phyloP scores from a whole-genome alignment of 2,113 vertebrate genomes.

The Murina feae region DNA sequence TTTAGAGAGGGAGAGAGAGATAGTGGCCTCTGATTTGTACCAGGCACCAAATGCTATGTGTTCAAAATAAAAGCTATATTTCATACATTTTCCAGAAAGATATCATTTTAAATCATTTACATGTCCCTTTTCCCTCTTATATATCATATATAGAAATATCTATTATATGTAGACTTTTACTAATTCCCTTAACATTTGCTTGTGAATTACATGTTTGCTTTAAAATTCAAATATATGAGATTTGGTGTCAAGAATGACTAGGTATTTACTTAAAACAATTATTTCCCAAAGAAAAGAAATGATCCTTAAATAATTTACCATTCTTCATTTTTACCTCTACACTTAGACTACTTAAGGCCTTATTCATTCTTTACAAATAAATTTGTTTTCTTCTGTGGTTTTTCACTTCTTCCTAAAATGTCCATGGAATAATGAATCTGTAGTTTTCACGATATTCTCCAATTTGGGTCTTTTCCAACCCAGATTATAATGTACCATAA shows the following conservation, averaged over 20 bases:
- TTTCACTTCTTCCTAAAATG: conserved; percentile 24
- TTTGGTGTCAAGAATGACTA: conserved; percentile 38
- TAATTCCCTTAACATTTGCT: conserved; percentile 20
- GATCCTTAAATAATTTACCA: neutral
- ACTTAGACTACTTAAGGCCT: neutral
- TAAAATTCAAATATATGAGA: conserved; percentile 20
- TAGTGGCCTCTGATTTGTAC: neutral
- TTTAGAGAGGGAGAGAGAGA: no score
- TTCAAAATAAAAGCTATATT: conserved; percentile 4
- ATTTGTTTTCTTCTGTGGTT: neutral
- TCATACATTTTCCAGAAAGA: neutral
- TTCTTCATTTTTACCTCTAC: neutral
- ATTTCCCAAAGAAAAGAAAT: neutral
- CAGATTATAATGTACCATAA: neutral
- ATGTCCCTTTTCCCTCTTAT: neutral
- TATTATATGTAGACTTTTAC: neutral
- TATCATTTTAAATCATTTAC: conserved; percentile 20
- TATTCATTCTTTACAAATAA: neutral
- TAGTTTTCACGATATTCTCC: neutral
- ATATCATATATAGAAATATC: neutral
- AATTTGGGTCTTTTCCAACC: neutral
- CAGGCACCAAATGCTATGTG: neutral
- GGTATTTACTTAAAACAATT: neutral
- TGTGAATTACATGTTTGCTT: conserved; percentile 27
- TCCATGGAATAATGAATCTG: neutral